These are phyloP conservation scores for Melopsittacus undulatus DNA, from an alignment of 2,797 vertebrate genomes.

Conservation along the genomic window DNA sequence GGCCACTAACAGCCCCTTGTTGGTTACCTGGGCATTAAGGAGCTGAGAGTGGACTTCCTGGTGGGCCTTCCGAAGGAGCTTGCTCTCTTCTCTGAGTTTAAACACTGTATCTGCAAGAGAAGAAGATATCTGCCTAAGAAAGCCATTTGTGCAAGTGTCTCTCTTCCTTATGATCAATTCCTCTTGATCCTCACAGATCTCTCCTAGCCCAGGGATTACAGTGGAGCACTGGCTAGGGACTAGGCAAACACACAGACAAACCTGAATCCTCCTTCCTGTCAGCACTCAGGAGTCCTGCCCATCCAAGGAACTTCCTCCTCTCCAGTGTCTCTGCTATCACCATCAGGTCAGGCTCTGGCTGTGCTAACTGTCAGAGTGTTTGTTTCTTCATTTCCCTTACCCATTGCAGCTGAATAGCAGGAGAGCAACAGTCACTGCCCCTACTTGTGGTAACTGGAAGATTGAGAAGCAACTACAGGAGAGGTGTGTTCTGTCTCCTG, in stretches of 20 bases:
- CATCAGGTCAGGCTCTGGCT: background rate
- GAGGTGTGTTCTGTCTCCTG: background rate
- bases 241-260: background rate
- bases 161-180: background rate
- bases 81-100: slow-evolving; percentile 76
- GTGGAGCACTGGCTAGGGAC: background rate
- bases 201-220: background rate
- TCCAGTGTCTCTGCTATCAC: background rate
- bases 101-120: slow-evolving; percentile 65
- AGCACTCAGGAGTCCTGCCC: background rate
- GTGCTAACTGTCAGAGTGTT: background rate
- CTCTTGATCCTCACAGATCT: background rate
- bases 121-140: background rate
- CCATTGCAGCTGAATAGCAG: background rate
- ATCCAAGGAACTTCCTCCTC: background rate
- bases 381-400: background rate
- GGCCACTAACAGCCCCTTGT: background rate
- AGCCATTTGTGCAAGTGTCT: background rate
- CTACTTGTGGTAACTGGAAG: background rate
- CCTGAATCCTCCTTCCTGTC: background rate
- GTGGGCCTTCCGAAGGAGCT: slow-evolving; percentile 73
- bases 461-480: background rate
- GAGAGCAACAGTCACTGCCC: background rate
- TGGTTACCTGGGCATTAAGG: slow-evolving; percentile 68
- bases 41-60: slow-evolving; percentile 74